A percentile compares a stretch with the other conserved stretches of the same genome.
phyloP scores from a whole-genome alignment of 2,888 invertebrate species.

The Diaphora mendica region DNA sequence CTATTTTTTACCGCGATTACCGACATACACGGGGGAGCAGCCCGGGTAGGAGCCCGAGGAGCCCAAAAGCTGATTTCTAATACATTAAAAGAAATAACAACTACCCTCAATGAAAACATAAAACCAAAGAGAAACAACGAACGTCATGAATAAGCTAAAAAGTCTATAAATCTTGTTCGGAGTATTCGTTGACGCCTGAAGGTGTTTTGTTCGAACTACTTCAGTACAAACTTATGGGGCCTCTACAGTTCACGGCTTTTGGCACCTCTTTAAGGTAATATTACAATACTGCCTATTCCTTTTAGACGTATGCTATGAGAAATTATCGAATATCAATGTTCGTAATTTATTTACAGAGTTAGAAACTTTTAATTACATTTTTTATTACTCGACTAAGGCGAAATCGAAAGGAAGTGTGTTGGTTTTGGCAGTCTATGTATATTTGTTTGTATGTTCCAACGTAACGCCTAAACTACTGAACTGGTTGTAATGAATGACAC shows the following conservation, averaged over 20 bases:
- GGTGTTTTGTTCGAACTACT: slow-evolving; percentile 6
- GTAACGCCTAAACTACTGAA: too few species aligned
- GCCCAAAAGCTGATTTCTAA: too few species aligned
- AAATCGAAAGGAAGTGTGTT: too few species aligned
- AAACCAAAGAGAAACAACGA: slow-evolving; percentile 6
- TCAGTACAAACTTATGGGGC: neutral
- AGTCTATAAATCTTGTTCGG: slow-evolving; percentile 40
- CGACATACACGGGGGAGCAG: too few species aligned
- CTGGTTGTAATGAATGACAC: too few species aligned
- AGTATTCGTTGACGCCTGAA: slow-evolving; percentile 19
- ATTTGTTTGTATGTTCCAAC: too few species aligned
- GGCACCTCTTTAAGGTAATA: neutral
- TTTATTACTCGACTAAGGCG: too few species aligned
- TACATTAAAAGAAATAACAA: neutral
- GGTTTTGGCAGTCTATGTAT: too few species aligned
- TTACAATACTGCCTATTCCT: neutral
- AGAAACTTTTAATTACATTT: too few species aligned
- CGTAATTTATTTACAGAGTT: too few species aligned
- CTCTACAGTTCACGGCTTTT: slow-evolving; percentile 6
- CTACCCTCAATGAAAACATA: slow-evolving; percentile 5
- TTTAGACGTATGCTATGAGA: neutral
- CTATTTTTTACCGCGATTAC: too few species aligned
- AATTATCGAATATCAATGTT: neutral
- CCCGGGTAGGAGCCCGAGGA: too few species aligned
- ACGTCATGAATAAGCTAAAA: slow-evolving; percentile 40